Conservation (phyloP, 1,140 invertebrate species). For the Papilio dardanus region DNA sequence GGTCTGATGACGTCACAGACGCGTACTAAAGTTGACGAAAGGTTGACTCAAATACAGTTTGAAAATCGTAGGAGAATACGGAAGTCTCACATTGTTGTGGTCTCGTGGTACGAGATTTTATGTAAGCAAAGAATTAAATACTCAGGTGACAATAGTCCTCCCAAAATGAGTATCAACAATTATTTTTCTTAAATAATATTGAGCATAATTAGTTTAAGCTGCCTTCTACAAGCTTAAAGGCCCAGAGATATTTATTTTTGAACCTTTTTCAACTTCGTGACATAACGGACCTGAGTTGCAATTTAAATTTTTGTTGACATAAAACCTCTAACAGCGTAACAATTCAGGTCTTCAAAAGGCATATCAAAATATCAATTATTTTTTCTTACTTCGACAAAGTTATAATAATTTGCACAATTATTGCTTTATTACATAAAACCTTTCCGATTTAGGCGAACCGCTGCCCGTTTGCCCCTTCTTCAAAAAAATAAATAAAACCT, state of each 20-base stretch:
- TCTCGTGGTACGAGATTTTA: constrained; percentile 5
- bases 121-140: not conserved
- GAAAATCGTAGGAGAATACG: too few species aligned
- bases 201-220: not conserved
- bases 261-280: too few species aligned
- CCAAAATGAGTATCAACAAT: too few species aligned
- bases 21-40: not conserved
- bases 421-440: too few species aligned
- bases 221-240: not conserved
- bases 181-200: not conserved
- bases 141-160: not conserved
- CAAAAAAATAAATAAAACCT: not conserved
- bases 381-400: not conserved
- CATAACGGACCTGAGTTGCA: too few species aligned
- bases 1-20: not conserved
- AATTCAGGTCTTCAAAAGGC: constrained; percentile 42
- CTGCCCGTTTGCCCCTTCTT: too few species aligned
- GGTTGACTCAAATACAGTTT: not conserved
- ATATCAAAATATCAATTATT: constrained; percentile 46
- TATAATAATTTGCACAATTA: constrained; percentile 12
- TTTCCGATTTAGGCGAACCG: too few species aligned
- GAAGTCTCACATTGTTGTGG: not conserved
- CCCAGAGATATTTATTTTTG: not conserved
- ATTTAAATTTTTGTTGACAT: not conserved
- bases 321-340: constrained; percentile 10